phyloP scores from a whole-genome alignment of 2,797 vertebrate genomes.

The Vespertilio murinus region DNA sequence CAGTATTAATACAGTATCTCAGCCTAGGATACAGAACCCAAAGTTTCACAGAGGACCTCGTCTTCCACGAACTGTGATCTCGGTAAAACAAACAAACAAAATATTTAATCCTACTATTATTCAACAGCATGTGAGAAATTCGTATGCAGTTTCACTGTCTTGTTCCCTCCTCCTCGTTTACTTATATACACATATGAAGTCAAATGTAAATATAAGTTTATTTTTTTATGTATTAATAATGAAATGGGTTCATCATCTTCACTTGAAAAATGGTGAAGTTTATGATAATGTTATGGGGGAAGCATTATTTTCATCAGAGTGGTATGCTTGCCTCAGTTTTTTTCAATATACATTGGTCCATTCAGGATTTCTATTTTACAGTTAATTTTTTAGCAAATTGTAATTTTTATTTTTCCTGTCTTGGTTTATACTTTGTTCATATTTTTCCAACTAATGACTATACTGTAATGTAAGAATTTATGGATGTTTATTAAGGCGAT shows the following conservation, averaged over 20 bases:
- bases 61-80: conserved; percentile 89
- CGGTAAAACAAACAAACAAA: conserved; percentile 84
- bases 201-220: background rate
- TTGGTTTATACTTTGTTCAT: background rate
- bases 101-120: background rate
- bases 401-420: background rate
- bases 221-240: conserved; percentile 27
- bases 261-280: conserved; percentile 29
- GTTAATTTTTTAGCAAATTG: conserved; percentile 25
- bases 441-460: conserved; percentile 13
- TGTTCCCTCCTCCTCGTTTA: background rate
- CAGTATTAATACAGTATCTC: conserved; percentile 90
- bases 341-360: background rate
- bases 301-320: conserved; percentile 8
- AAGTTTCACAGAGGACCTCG: conserved; percentile 90
- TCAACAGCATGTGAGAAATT: conserved; percentile 22
- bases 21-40: conserved; percentile 85
- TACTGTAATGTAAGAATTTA: conserved; percentile 14
- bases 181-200: background rate
- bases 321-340: background rate
- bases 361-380: conserved; percentile 19
- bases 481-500: conserved; percentile 1
- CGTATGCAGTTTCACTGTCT: background rate
- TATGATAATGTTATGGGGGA: background rate
- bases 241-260: background rate